A percentile compares a stretch with the other conserved stretches of the same genome.
These are phyloP conservation scores for Drosophila albomicans DNA, from an alignment of 1,140 invertebrate genomes.

Conservation along the genomic window DNA sequence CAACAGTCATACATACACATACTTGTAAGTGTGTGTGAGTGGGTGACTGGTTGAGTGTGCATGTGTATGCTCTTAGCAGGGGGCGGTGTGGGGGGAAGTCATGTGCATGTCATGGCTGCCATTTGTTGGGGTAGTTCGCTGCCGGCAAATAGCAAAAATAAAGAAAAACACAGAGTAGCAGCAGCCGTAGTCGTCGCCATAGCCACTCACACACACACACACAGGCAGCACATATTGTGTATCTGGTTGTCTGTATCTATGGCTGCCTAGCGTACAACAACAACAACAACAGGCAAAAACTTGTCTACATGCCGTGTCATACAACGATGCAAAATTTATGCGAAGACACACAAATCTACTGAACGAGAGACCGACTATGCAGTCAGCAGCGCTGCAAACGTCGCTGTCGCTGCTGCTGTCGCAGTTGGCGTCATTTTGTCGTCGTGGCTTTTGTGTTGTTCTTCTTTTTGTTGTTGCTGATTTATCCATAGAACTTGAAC, in stretches of 20 bases:
- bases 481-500: constrained; percentile 19
- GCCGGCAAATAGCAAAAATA: constrained; percentile 59
- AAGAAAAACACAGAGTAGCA: constrained; percentile 34
- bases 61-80: constrained; percentile 35
- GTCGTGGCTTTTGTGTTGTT: constrained; percentile 9
- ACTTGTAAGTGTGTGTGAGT: constrained; percentile 15
- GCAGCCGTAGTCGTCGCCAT: not conserved
- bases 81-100: constrained; percentile 28
- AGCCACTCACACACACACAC: constrained; percentile 11
- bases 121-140: constrained; percentile 80
- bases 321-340: constrained; percentile 84
- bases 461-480: constrained; percentile 10
- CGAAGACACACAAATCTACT: constrained; percentile 84
- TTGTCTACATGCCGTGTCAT: constrained; percentile 76
- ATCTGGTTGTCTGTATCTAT: constrained; percentile 38
- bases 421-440: constrained; percentile 37
- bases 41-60: constrained; percentile 21
- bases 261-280: constrained; percentile 46
- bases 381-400: constrained; percentile 39
- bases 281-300: constrained; percentile 59
- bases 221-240: constrained; percentile 12
- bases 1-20: constrained; percentile 41
- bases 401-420: constrained; percentile 34
- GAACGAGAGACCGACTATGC: constrained; percentile 79
- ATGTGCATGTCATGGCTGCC: constrained; percentile 54